Percentiles rank a stretch among this genome's conserved stretches.
Conservation (phyloP, 2,888 invertebrate species). For the Caenorhabditis sulstoni region DNA sequence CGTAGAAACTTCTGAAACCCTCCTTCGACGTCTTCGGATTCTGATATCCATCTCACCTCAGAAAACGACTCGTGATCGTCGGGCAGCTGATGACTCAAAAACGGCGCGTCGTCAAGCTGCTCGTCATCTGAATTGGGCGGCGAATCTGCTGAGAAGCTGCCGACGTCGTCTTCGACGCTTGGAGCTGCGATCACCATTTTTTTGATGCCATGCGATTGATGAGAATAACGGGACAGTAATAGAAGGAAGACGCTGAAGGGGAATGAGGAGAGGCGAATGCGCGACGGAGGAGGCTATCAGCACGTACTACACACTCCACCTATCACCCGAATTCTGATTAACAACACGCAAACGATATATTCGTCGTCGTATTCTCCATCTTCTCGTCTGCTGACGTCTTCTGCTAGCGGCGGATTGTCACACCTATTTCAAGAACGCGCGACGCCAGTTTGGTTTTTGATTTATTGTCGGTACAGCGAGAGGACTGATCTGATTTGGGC, state of each 20-base stretch:
- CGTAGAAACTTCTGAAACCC: slow-evolving; percentile 60
- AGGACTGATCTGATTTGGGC: slow-evolving; percentile 17
- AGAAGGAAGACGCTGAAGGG: slow-evolving; percentile 2
- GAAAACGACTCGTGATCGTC: slow-evolving; percentile 58
- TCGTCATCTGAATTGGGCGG: slow-evolving; percentile 53
- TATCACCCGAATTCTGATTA: slow-evolving; percentile 41
- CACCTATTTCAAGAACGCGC: slow-evolving; percentile 56
- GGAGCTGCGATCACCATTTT: slow-evolving; percentile 45
- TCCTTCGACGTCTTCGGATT: background rate
- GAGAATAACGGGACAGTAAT: background rate
- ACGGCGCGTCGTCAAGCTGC: slow-evolving; percentile 55
- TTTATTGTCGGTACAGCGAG: slow-evolving; percentile 39
- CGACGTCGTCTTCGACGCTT: slow-evolving; percentile 43
- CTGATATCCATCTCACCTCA: slow-evolving; percentile 36
- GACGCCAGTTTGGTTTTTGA: slow-evolving; percentile 52
- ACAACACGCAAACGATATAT: slow-evolving; percentile 21
- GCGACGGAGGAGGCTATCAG: slow-evolving; percentile 31
- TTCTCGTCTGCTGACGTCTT: slow-evolving; percentile 22
- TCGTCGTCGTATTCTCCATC: slow-evolving; percentile 9
- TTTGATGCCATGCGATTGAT: slow-evolving; percentile 31
- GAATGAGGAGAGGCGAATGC: slow-evolving; percentile 15
- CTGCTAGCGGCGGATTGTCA: slow-evolving; percentile 43
- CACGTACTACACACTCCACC: slow-evolving; percentile 49
- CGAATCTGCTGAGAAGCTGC: slow-evolving; percentile 55
- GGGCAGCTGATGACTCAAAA: slow-evolving; percentile 53